Evolutionary conservation across 2,888 invertebrate genomes (phyloP), one percentile per base, ranked within the genome.

Genomic region (Elgonia sp.): DNA sequence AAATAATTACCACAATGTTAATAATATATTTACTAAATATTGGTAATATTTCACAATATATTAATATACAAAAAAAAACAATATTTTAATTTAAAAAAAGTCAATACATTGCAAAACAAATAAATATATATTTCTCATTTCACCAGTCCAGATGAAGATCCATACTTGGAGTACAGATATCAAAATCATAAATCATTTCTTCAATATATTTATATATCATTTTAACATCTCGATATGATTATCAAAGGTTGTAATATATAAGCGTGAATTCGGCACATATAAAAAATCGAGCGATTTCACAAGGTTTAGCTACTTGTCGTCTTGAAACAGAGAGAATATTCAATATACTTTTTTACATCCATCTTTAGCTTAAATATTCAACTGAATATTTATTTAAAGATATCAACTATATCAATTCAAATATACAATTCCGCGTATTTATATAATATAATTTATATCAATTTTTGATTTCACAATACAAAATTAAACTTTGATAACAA

Each of bases 331-430:
- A 70, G 50, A 40, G 55, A 84, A 79, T 42, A 63, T 46, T 69
- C 53, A 57, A 69, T 79, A 39, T 65, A 29, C 29, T 53, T 69
- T 40, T 37, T 63, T 60, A 57, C 67, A 20, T 20, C 46, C 75
- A 76, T 50, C 55, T 73, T 79, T 69, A 72, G 14, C 12, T 60
- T n/a, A 60, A 85, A 70, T 77, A 77, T 84, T 55, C 77, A 2
- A 9, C 10, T 16, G 72, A 77, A 84, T 84, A 84, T 84, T 77
- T 53, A 70, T 42, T 72, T 46, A 77, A 77, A 84, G 84, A 84
- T 50, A 63, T 12, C 6, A 62, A 29, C 29, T 53, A 53, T 80
- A 72, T 63, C n/a, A 53, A 70, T 70, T 70, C 12, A 46, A 73
- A 82, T 82, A n/a, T 82, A 73, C 73, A 72, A 81, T 63, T 73